These are phyloP conservation scores for Centropus unirufus DNA, from an alignment of 2,113 vertebrate species.

Conservation along the genomic window DNA sequence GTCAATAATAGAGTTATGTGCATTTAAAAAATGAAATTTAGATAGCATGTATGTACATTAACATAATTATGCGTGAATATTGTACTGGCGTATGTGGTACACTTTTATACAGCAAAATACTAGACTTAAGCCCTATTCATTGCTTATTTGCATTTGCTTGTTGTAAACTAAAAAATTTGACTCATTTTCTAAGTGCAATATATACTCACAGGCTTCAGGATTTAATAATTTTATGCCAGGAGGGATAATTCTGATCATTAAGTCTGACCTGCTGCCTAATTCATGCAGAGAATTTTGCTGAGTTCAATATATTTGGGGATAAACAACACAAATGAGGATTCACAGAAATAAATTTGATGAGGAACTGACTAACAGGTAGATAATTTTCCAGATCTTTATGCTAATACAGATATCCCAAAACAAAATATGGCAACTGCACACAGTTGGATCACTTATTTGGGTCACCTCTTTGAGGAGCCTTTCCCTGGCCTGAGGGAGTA, in stretches of 20 bases:
- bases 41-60: not conserved
- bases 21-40: not conserved
- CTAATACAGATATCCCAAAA: not conserved
- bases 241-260: not conserved
- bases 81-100: not conserved
- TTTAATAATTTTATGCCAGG: not conserved
- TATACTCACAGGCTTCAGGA: not conserved
- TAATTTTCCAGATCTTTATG: not conserved
- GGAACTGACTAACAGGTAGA: not conserved
- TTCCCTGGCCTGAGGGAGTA: not conserved
- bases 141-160: not conserved
- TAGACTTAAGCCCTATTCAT: not conserved
- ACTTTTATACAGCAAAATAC: not conserved
- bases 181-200: not conserved
- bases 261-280: not conserved
- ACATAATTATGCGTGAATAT: not conserved
- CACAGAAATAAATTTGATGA: not conserved
- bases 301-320: not conserved
- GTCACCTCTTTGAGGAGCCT: not conserved
- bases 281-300: not conserved
- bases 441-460: not conserved
- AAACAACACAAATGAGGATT: not conserved
- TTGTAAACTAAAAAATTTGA: not conserved
- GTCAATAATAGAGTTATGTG: not conserved
- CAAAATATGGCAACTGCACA: not conserved